These are phyloP conservation scores for Trachythela sp. DNA, from an alignment of 64 coral and sea anemone species.

Conservation along the genomic window DNA sequence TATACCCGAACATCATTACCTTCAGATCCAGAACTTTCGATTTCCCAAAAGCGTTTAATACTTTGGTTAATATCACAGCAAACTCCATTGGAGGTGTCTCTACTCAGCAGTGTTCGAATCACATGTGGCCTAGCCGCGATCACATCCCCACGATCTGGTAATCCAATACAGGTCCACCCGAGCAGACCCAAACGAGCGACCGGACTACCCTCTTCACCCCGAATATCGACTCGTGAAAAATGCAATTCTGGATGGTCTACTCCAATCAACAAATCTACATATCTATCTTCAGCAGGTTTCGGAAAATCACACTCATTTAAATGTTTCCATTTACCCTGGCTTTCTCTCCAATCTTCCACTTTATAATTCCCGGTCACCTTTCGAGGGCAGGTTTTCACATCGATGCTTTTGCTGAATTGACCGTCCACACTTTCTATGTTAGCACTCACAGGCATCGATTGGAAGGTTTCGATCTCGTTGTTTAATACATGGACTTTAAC, in stretches of 20 bases:
- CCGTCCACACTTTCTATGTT: slow-evolving; percentile 39
- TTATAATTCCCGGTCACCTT: slow-evolving; percentile 41
- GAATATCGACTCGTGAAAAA: background rate
- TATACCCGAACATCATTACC: background rate
- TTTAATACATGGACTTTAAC: slow-evolving; percentile 48
- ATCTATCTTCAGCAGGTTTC: background rate
- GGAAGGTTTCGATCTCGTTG: slow-evolving; percentile 24
- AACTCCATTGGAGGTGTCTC: background rate
- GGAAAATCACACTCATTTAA: slow-evolving; percentile 20
- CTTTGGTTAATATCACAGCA: background rate
- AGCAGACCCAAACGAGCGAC: background rate
- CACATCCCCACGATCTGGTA: background rate
- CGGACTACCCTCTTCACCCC: background rate
- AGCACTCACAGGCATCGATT: slow-evolving; percentile 11
- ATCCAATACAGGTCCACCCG: background rate
- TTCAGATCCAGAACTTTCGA: background rate
- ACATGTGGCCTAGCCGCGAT: background rate
- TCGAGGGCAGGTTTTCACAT: slow-evolving; percentile 44
- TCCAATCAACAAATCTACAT: background rate
- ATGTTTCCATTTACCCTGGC: slow-evolving; percentile 27
- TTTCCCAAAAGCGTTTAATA: slow-evolving; percentile 35
- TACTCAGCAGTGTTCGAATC: background rate
- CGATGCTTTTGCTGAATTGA: slow-evolving; percentile 35
- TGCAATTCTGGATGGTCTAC: background rate
- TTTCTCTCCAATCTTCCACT: slow-evolving; percentile 20